A percentile compares a stretch with the other conserved stretches of the same genome.
phyloP scores from a whole-genome alignment of 2,113 vertebrate genomes.

The Nothoprocta pentlandii region DNA sequence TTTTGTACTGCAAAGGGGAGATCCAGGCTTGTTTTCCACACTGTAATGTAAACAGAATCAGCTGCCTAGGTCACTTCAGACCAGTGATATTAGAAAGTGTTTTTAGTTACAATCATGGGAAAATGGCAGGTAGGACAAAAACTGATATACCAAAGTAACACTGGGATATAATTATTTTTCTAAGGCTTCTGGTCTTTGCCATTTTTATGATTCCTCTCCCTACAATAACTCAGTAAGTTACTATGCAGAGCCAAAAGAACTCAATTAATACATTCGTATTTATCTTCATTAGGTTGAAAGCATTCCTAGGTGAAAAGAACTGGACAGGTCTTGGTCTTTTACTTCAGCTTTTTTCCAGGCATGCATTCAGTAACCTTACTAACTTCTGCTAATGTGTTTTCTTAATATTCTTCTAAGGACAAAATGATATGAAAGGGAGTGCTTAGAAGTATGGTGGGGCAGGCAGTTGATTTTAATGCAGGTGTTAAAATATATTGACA shows the following conservation, averaged over 20 bases:
- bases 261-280: conserved; percentile 36
- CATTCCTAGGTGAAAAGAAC: background rate
- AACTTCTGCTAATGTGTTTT: background rate
- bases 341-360: background rate
- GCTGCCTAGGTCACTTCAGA: background rate
- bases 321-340: conserved; percentile 1
- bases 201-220: background rate
- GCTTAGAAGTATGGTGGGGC: background rate
- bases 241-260: background rate
- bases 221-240: background rate
- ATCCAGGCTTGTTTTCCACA: background rate
- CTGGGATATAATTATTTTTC: background rate
- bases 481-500: background rate
- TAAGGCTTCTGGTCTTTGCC: background rate
- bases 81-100: background rate
- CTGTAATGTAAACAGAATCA: conserved; percentile 3
- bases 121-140: background rate
- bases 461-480: background rate
- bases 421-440: background rate
- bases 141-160: background rate
- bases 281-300: conserved; percentile 6
- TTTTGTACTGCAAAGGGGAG: background rate
- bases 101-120: background rate
- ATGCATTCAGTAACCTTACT: background rate
- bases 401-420: background rate